phyloP scores from a whole-genome alignment of 2,113 vertebrate genomes.

The Anoura caudifer region DNA sequence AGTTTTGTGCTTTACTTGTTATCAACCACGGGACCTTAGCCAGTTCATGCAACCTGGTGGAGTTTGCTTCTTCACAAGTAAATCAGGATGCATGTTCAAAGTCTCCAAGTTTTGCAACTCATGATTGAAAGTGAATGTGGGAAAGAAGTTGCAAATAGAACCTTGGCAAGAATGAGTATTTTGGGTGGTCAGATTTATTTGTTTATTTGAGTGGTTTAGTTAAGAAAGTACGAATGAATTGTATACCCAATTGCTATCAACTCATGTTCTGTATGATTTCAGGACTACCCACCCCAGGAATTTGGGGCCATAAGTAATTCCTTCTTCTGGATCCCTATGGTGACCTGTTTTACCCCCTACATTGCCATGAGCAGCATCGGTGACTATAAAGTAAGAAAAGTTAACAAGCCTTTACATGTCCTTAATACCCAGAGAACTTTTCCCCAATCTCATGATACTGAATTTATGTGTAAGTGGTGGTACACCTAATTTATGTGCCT shows the following conservation, averaged over 20 bases:
- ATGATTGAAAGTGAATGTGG: neutral
- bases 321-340: conserved; percentile 56
- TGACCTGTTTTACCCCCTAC: conserved; percentile 83
- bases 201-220: neutral
- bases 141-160: neutral
- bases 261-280: neutral
- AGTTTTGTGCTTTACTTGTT: neutral
- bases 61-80: neutral
- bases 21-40: neutral
- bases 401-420: neutral
- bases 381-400: conserved; percentile 83
- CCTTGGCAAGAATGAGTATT: neutral
- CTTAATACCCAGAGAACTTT: neutral
- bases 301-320: neutral
- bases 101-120: neutral
- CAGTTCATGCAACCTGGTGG: neutral
- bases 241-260: too few relatives aligned
- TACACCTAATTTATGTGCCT: neutral
- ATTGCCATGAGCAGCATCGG: conserved; percentile 88
- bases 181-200: neutral
- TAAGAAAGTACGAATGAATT: neutral
- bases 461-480: too few relatives aligned
- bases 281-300: neutral
- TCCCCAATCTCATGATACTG: neutral
- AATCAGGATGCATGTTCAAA: neutral